Evolutionary conservation across 2,113 vertebrate genomes (phyloP).

Genomic region (Bostrychus sinensis): DNA sequence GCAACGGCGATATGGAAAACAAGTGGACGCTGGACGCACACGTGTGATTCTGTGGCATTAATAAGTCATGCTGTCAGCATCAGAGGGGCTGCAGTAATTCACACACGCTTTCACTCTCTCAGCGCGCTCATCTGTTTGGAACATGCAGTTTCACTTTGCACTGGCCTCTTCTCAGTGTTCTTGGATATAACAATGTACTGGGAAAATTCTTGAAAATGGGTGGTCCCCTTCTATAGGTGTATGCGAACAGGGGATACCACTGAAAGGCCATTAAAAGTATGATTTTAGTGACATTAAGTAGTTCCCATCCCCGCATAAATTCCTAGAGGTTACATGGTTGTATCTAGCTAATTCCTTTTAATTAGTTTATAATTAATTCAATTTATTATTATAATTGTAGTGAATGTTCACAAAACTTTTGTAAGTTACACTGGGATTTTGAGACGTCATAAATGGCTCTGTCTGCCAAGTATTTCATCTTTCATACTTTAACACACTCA

Average conservation of each 20-base stretch:
- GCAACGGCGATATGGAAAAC: constrained; percentile 14
- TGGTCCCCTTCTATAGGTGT: not conserved
- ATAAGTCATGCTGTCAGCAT: constrained; percentile 39
- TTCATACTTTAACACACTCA: too few relatives aligned
- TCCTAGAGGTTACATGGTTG: too few relatives aligned
- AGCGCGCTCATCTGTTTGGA: constrained; percentile 35
- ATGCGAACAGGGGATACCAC: not conserved
- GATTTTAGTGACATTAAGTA: too few relatives aligned
- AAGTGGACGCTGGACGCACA: constrained; percentile 26
- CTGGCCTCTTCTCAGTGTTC: constrained; percentile 27
- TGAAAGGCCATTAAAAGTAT: not conserved
- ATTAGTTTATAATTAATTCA: too few relatives aligned
- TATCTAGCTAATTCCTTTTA: too few relatives aligned
- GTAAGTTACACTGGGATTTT: too few relatives aligned
- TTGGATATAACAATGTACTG: not conserved
- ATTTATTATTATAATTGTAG: too few relatives aligned
- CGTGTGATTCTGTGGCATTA: constrained; percentile 33
- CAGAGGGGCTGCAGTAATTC: constrained; percentile 14
- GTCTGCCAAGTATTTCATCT: too few relatives aligned
- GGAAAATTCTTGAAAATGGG: not conserved
- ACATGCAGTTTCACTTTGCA: constrained; percentile 17
- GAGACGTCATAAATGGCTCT: too few relatives aligned
- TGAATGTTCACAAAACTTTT: too few relatives aligned
- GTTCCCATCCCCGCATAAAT: too few relatives aligned
- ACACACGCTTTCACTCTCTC: constrained; percentile 43